phyloP scores from a whole-genome alignment of 2,113 vertebrate genomes.

The Micromys minutus region DNA sequence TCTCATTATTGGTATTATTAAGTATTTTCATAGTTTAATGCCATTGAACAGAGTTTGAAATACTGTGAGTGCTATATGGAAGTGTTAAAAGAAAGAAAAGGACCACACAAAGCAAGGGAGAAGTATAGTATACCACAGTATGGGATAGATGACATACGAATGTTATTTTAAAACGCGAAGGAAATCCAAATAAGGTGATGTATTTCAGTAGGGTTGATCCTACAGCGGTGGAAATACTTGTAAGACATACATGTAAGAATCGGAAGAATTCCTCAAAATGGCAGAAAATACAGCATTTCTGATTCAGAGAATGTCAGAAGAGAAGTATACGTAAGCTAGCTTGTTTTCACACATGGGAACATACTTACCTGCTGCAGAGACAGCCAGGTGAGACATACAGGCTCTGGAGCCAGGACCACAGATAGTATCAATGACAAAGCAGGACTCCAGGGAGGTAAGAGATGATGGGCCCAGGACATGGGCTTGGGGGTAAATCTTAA shows the following conservation, averaged over 20 bases:
- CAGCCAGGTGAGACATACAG: not conserved
- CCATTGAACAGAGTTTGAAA: not conserved
- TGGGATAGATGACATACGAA: not conserved
- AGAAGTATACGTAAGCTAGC: not conserved
- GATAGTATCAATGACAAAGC: not conserved
- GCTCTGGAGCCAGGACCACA: not conserved
- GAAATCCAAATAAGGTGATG: not conserved
- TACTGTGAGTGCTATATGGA: not conserved
- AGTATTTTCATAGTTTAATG: constrained; percentile 21
- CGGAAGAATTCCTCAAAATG: not conserved
- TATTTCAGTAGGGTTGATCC: not conserved
- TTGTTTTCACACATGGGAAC: not conserved
- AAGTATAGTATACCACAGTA: not conserved
- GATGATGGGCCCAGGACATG: not conserved
- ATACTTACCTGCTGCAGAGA: not conserved
- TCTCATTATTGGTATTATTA: not conserved
- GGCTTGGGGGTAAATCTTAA: not conserved
- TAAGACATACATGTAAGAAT: not conserved
- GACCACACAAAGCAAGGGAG: not conserved
- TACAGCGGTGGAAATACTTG: not conserved
- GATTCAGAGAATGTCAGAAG: not conserved
- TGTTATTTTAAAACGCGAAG: not conserved
- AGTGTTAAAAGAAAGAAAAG: constrained; percentile 1
- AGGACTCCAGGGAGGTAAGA: not conserved
- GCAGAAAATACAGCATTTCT: not conserved